phyloP scores from a whole-genome alignment of 2,797 vertebrate genomes.

The Catostomus latipinnis region DNA sequence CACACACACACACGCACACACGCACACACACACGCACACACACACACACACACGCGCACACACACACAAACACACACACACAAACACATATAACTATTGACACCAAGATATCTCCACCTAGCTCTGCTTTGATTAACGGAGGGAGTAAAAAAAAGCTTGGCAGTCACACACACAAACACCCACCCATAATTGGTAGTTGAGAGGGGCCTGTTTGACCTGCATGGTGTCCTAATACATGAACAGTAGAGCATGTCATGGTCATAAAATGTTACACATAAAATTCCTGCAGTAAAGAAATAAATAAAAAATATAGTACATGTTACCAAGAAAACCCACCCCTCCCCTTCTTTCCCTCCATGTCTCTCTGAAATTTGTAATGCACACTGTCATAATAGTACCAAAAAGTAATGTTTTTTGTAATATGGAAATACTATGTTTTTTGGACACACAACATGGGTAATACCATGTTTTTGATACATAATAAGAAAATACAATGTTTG shows the following conservation, averaged over 20 bases:
- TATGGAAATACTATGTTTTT: background rate
- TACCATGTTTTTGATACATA: background rate
- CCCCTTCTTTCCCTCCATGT: too few species aligned
- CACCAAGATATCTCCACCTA: background rate
- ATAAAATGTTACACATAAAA: slow-evolving; percentile 41
- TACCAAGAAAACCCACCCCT: background rate
- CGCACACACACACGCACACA: background rate
- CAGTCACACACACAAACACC: background rate
- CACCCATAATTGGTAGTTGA: background rate
- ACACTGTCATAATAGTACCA: too few species aligned
- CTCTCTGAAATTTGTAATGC: background rate
- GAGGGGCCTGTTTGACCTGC: background rate
- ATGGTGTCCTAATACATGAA: background rate
- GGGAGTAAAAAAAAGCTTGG: background rate
- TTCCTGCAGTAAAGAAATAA: slow-evolving; percentile 12
- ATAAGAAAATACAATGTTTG: too few species aligned
- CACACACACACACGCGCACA: background rate
- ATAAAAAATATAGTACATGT: background rate
- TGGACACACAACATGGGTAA: too few species aligned
- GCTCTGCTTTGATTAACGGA: slow-evolving; percentile 29
- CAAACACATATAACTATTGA: slow-evolving; percentile 31
- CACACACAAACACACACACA: background rate
- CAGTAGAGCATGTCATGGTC: background rate
- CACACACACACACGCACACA: background rate
- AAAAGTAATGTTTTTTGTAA: too few species aligned